Conservation (phyloP, 1,140 invertebrate species). For the Drosophila varians region DNA sequence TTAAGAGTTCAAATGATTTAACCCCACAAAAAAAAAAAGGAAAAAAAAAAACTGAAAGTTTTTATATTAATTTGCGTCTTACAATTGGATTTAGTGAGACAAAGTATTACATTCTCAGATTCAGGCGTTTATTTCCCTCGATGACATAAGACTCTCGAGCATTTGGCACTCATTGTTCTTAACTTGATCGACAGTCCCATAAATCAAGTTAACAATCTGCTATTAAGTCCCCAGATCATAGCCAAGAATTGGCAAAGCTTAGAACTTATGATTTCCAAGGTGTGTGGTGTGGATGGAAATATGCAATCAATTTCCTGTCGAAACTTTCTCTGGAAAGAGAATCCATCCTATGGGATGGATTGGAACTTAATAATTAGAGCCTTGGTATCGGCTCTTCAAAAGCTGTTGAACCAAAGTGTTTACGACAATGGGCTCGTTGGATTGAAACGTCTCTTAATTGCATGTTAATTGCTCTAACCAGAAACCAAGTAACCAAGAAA, state of each 20-base stretch:
- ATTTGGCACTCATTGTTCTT: slow-evolving; percentile 42
- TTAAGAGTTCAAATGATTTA: slow-evolving; percentile 72
- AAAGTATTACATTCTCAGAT: not conserved
- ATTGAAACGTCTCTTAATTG: slow-evolving; percentile 80
- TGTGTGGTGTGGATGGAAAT: slow-evolving; percentile 29
- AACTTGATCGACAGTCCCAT: slow-evolving; percentile 38
- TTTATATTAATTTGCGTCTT: slow-evolving; percentile 33
- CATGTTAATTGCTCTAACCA: slow-evolving; percentile 75
- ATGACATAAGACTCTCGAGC: slow-evolving; percentile 57
- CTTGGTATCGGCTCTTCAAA: slow-evolving; percentile 26
- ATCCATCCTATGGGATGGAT: slow-evolving; percentile 10
- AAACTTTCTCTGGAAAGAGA: slow-evolving; percentile 29
- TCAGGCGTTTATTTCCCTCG: not conserved
- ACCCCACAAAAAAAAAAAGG: slow-evolving; percentile 61
- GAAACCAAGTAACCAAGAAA: slow-evolving; percentile 38
- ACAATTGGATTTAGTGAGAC: slow-evolving; percentile 4
- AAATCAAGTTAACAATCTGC: slow-evolving; percentile 41
- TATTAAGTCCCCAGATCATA: slow-evolving; percentile 15
- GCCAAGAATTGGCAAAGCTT: slow-evolving; percentile 17
- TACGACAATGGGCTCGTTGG: slow-evolving; percentile 50
- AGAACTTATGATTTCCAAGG: slow-evolving; percentile 1
- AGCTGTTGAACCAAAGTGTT: slow-evolving; percentile 26
- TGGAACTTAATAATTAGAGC: slow-evolving; percentile 35
- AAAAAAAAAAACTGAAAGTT: too few relatives aligned
- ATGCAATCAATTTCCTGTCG: slow-evolving; percentile 42